A percentile compares a stretch with the other conserved stretches of the same genome.
phyloP scores from a whole-genome alignment of 2,797 vertebrate species.

The Sarcophilus harrisii region DNA sequence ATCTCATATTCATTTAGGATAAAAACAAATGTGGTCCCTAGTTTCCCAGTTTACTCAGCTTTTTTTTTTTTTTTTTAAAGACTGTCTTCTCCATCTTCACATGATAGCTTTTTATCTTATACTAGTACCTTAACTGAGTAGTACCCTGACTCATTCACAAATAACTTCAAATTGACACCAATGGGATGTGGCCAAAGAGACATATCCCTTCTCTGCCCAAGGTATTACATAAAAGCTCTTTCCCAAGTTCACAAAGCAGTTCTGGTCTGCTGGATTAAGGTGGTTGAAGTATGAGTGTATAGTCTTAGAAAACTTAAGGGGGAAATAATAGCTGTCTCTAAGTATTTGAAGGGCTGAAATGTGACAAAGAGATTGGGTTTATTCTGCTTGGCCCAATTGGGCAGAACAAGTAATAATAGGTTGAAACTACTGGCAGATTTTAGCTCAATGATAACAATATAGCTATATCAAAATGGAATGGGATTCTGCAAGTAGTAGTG shows the following conservation, averaged over 20 bases:
- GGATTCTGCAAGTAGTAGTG: background rate
- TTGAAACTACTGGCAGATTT: background rate
- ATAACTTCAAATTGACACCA: background rate
- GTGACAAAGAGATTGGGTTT: background rate
- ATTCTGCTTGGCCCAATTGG: background rate
- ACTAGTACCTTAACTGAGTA: background rate
- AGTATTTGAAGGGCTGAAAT: background rate
- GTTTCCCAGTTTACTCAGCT: background rate
- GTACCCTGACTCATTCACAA: background rate
- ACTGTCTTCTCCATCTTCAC: background rate
- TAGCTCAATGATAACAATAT: background rate
- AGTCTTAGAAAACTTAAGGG: background rate
- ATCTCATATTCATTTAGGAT: background rate
- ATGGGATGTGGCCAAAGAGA: background rate
- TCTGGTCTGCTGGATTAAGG: background rate
- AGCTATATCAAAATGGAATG: background rate
- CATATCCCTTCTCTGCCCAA: background rate
- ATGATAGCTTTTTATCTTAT: background rate
- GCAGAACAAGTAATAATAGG: background rate
- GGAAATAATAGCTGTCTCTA: background rate
- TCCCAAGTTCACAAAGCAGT: background rate
- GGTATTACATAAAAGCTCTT: background rate
- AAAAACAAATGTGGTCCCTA: background rate
- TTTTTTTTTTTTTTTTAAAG: background rate
- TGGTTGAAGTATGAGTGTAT: background rate